These are phyloP conservation scores for Drosophila bocki DNA, from an alignment of 1,140 invertebrate species.

Conservation along the genomic window DNA sequence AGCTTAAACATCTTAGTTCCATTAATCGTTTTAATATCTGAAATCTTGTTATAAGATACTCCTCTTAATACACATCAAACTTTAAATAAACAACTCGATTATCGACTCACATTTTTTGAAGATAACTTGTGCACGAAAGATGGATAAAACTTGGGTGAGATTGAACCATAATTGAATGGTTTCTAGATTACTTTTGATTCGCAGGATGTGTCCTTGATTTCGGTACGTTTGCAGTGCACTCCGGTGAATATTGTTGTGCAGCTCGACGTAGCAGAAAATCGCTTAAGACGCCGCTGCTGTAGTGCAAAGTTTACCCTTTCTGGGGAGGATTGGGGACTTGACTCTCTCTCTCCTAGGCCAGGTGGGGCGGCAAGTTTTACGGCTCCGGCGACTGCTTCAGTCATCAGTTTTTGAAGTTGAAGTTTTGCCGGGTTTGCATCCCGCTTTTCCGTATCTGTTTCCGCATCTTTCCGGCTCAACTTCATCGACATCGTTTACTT, in stretches of 20 bases:
- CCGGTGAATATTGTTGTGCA: constrained; percentile 66
- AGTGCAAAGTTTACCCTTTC: constrained; percentile 61
- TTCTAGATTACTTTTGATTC: constrained; percentile 2
- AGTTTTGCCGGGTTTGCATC: constrained; percentile 61
- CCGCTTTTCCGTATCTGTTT: constrained; percentile 34
- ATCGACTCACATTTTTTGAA: constrained; percentile 1
- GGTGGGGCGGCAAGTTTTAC: constrained; percentile 44
- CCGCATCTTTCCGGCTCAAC: constrained; percentile 44
- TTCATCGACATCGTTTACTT: constrained; percentile 67
- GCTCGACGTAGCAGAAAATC: constrained; percentile 70
- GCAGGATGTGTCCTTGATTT: constrained; percentile 3
- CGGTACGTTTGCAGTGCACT: constrained; percentile 23
- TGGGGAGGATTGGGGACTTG: background rate
- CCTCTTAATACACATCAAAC: background rate
- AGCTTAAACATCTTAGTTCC: background rate
- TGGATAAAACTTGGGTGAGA: background rate
- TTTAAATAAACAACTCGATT: constrained; percentile 2
- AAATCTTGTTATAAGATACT: background rate
- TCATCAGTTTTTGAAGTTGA: constrained; percentile 64
- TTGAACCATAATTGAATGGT: constrained; percentile 18
- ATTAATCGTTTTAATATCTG: background rate
- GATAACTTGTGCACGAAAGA: background rate
- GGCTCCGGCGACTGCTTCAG: constrained; percentile 39
- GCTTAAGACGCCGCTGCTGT: constrained; percentile 68
- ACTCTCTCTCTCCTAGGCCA: background rate